A percentile compares a stretch with the other conserved stretches of the same genome.
phyloP scores from a whole-genome alignment of 2,113 vertebrate species.

The Chaetodon trifascialis region DNA sequence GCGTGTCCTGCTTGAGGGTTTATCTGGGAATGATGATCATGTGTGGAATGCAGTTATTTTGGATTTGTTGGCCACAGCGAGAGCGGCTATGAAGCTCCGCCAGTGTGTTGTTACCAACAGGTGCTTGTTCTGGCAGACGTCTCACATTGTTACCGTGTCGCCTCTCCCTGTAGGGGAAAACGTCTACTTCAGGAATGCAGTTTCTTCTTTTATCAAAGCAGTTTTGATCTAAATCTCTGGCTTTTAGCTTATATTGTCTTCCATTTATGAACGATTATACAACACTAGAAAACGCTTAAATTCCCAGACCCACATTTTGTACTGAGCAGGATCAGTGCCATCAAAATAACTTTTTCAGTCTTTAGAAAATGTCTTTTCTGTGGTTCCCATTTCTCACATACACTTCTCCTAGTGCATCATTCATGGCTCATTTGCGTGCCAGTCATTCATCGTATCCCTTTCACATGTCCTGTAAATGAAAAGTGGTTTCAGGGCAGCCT shows the following conservation, averaged over 20 bases:
- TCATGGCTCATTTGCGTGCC: constrained; percentile 34
- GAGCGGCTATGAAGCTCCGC: constrained; percentile 4
- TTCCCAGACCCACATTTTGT: neutral
- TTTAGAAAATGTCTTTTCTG: neutral
- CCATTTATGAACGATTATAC: neutral
- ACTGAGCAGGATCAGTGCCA: neutral
- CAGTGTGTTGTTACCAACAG: constrained; percentile 69
- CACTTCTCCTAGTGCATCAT: neutral
- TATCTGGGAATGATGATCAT: constrained; percentile 31
- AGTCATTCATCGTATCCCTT: constrained; percentile 15
- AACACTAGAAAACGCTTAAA: neutral
- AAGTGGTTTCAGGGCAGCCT: constrained; percentile 55
- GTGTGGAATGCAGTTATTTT: constrained; percentile 65
- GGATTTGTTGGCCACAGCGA: constrained; percentile 36
- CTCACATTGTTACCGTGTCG: constrained; percentile 42
- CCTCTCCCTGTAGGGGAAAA: constrained; percentile 10
- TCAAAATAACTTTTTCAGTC: neutral
- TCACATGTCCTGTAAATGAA: constrained; percentile 40
- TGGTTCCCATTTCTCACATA: neutral
- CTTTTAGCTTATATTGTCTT: neutral
- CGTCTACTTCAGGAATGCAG: neutral
- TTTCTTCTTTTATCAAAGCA: constrained; percentile 2
- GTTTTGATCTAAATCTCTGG: neutral
- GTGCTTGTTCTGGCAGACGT: constrained; percentile 51
- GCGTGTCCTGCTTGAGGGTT: neutral